Conservation (phyloP, 2,797 vertebrate species). For the Acanthis flammea region DNA sequence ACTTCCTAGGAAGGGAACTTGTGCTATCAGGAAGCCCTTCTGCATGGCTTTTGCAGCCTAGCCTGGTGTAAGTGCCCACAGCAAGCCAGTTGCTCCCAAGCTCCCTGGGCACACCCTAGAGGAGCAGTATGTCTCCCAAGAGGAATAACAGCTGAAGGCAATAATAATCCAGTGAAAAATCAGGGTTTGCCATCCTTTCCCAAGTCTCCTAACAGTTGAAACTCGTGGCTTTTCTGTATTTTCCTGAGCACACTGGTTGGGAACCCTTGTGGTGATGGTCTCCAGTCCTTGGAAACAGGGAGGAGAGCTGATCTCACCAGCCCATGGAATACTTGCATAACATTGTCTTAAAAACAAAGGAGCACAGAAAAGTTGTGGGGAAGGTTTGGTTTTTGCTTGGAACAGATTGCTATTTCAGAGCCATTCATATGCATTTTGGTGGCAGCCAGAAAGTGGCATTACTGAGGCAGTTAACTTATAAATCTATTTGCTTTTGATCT, state of each 20-base stretch:
- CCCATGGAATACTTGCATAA: not conserved
- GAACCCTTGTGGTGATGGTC: not conserved
- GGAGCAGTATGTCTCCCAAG: not conserved
- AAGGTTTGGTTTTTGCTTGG: not conserved
- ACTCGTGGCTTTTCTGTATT: not conserved
- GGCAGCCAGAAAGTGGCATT: not conserved
- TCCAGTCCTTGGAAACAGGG: not conserved
- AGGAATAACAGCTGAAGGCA: not conserved
- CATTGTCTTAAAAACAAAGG: not conserved
- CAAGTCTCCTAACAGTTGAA: not conserved
- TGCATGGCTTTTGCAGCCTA: not conserved
- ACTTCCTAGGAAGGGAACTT: not conserved
- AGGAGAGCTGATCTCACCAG: not conserved
- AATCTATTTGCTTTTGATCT: not conserved
- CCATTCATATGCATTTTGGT: not conserved
- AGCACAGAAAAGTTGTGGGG: fast-evolving
- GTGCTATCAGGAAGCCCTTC: not conserved
- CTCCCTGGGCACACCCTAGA: not conserved
- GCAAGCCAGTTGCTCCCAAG: not conserved
- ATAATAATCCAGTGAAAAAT: not conserved
- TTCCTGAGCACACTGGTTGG: not conserved
- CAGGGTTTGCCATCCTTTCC: not conserved
- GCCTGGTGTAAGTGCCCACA: fast-evolving
- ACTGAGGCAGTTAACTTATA: not conserved
- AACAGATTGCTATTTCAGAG: not conserved